Conservation (phyloP, 2,888 invertebrate genomes). For the Elmis aenea region DNA sequence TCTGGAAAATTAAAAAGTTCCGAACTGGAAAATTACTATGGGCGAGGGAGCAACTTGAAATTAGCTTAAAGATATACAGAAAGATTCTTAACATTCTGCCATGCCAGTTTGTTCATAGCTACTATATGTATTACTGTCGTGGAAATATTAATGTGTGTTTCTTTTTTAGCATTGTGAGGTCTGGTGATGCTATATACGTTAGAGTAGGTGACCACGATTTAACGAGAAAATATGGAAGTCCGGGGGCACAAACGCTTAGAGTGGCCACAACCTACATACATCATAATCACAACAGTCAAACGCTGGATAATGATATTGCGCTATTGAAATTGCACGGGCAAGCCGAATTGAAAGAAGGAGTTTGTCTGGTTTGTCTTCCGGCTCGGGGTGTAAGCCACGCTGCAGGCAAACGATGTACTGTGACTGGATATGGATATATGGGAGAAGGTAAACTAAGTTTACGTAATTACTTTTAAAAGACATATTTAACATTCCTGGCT, state of each 20-base stretch:
- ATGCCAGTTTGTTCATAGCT: too few relatives aligned
- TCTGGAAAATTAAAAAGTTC: too few relatives aligned
- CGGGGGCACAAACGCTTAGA: constrained; percentile 83
- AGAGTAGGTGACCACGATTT: constrained; percentile 90
- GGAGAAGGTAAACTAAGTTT: constrained; percentile 81
- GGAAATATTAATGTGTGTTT: too few relatives aligned
- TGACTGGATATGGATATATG: constrained; percentile 94
- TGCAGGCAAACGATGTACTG: constrained; percentile 86
- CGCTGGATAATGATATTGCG: constrained; percentile 91
- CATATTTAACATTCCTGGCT: not conserved
- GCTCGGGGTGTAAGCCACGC: constrained; percentile 84
- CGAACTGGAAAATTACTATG: too few relatives aligned
- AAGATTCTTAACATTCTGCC: too few relatives aligned
- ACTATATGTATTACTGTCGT: too few relatives aligned
- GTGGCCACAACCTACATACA: constrained; percentile 93
- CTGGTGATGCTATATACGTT: constrained; percentile 89
- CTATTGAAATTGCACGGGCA: constrained; percentile 83
- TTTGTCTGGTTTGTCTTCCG: constrained; percentile 81
- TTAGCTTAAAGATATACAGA: too few relatives aligned
- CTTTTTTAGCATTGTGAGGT: constrained; percentile 82
- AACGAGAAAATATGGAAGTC: constrained; percentile 84
- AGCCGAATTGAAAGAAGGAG: constrained; percentile 81
- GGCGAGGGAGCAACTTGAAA: too few relatives aligned
- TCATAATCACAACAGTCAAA: constrained; percentile 93
- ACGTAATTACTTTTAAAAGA: too few relatives aligned